Conservation (phyloP, 2,797 vertebrate species). For the Aldrovandia affinis region DNA sequence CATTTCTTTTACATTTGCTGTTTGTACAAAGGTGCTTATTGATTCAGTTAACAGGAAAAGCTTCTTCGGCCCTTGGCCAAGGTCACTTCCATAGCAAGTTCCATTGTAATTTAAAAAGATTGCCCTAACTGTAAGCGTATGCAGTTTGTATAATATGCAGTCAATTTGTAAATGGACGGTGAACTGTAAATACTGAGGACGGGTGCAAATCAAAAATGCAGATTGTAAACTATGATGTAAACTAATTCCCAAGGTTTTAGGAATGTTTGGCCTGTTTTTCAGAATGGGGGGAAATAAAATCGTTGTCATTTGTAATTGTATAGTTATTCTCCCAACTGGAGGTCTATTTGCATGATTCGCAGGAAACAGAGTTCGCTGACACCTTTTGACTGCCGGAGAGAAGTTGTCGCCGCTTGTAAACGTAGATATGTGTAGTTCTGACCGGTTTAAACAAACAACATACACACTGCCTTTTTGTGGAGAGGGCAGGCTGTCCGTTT, state of each 20-base stretch:
- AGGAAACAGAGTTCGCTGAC: too few species aligned
- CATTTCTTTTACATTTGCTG: background rate
- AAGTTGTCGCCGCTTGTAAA: too few species aligned
- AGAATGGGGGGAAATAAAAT: conserved; percentile 40
- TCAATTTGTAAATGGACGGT: conserved; percentile 38
- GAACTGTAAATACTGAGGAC: conserved; percentile 55
- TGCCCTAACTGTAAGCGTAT: conserved; percentile 23
- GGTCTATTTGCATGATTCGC: background rate
- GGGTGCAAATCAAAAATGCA: conserved; percentile 28
- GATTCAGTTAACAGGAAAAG: background rate
- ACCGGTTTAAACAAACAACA: too few species aligned
- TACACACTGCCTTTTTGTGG: too few species aligned
- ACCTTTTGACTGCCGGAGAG: too few species aligned
- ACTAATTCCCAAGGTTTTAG: conserved; percentile 56
- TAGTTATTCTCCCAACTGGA: background rate
- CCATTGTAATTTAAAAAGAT: conserved; percentile 18
- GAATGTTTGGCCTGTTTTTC: conserved; percentile 27
- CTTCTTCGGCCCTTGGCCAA: background rate
- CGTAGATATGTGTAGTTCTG: too few species aligned
- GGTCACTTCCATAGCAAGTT: background rate
- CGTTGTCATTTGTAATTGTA: background rate
- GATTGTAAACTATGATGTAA: conserved; percentile 39
- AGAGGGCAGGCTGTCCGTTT: too few species aligned
- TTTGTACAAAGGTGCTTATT: background rate
- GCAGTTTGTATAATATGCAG: conserved; percentile 47